Percentiles rank a stretch among this genome's conserved stretches.
Conservation (phyloP, 1,140 invertebrate species). For the Sitophilus oryzae region DNA sequence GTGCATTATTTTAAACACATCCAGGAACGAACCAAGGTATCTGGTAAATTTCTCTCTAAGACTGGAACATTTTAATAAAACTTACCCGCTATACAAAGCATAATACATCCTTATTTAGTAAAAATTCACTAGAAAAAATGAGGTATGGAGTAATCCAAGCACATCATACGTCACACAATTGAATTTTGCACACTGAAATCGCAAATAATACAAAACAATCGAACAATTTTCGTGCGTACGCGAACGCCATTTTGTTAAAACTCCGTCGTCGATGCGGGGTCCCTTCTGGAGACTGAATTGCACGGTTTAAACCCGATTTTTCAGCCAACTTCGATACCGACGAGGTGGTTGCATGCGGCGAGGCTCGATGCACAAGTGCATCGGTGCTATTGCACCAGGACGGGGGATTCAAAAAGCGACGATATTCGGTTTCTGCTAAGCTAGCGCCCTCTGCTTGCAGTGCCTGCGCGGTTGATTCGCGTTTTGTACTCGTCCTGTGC, state of each 20-base stretch:
- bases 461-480: too few relatives aligned
- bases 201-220: neutral
- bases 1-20: conserved; percentile 9
- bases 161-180: conserved; percentile 10
- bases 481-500: too few relatives aligned
- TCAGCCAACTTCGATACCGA: too few relatives aligned
- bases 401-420: conserved; percentile 16
- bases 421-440: conserved; percentile 7
- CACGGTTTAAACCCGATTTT: neutral
- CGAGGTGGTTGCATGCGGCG: too few relatives aligned
- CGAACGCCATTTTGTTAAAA: neutral
- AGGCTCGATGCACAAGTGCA: conserved; percentile 23
- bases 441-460: neutral
- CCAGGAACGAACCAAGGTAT: neutral
- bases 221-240: conserved; percentile 8
- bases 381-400: conserved; percentile 23
- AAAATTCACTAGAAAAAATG: conserved; percentile 8
- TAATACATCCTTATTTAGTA: neutral
- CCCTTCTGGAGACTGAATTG: neutral
- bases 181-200: conserved; percentile 7
- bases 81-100: neutral
- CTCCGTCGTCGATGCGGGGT: neutral
- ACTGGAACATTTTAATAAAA: too few relatives aligned
- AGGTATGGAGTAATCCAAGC: conserved; percentile 9
- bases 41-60: too few relatives aligned